phyloP scores from a whole-genome alignment of 2,113 vertebrate genomes.

The Collichthys lucidus region DNA sequence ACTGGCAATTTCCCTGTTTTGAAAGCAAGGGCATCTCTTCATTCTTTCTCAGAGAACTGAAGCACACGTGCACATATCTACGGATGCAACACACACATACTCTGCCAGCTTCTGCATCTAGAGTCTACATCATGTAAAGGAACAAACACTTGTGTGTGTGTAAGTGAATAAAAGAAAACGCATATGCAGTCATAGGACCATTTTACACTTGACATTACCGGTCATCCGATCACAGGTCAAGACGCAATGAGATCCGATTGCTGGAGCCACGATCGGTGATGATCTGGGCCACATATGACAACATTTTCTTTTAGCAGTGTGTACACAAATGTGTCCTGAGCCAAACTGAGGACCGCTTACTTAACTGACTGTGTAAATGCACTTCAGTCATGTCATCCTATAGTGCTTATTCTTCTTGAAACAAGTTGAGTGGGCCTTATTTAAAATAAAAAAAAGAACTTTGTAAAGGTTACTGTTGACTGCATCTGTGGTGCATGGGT shows the following conservation, averaged over 20 bases:
- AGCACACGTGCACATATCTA: background rate
- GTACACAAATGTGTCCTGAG: too few relatives aligned
- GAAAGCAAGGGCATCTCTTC: slow-evolving; percentile 27
- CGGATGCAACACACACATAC: background rate
- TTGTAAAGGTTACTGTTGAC: background rate
- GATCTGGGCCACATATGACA: too few relatives aligned
- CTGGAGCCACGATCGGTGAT: too few relatives aligned
- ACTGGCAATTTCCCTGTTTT: slow-evolving; percentile 57
- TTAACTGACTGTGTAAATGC: too few relatives aligned
- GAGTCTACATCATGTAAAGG: background rate
- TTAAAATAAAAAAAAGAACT: background rate
- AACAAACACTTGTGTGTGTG: background rate
- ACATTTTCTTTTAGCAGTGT: too few relatives aligned
- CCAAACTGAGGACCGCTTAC: too few relatives aligned
- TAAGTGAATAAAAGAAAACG: background rate
- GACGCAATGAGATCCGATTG: too few relatives aligned
- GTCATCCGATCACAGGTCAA: too few relatives aligned
- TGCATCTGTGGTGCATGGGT: background rate
- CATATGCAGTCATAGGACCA: background rate
- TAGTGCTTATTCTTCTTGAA: background rate
- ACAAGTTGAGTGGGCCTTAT: background rate
- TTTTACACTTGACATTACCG: background rate
- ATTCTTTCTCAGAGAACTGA: background rate
- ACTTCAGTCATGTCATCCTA: too few relatives aligned
- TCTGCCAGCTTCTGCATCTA: background rate